Conservation (phyloP, 2,888 invertebrate species). For the Callinectes sapidus region DNA sequence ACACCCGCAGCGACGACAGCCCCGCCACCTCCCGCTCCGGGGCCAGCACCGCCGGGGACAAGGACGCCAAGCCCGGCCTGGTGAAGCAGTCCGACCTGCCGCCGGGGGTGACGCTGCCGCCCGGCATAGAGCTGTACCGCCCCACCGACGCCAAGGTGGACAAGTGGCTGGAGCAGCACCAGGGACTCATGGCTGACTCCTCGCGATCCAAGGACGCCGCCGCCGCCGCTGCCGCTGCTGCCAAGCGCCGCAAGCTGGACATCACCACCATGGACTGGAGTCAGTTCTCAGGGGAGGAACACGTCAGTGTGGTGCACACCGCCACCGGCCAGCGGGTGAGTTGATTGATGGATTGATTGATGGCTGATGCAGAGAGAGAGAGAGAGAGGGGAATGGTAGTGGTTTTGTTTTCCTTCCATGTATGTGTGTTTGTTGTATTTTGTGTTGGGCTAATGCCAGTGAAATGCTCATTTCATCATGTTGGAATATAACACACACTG, state of each 20-base stretch:
- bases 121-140: slow-evolving; percentile 72
- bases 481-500: not conserved
- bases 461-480: no score
- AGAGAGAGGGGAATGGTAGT: no score
- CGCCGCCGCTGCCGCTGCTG: not conserved
- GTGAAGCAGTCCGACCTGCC: slow-evolving; percentile 71
- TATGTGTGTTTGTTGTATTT: no score
- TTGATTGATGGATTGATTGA: not conserved
- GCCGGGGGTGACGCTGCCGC: slow-evolving; percentile 71
- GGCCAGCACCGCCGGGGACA: slow-evolving; percentile 35
- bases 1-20: slow-evolving; percentile 55
- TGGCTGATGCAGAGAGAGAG: not conserved
- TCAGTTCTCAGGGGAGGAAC: slow-evolving; percentile 69
- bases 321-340: slow-evolving; percentile 70
- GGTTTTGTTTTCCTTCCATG: no score
- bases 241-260: slow-evolving; percentile 69
- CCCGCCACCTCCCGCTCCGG: slow-evolving; percentile 13
- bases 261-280: slow-evolving; percentile 70
- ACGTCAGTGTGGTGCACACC: slow-evolving; percentile 63
- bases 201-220: slow-evolving; percentile 55
- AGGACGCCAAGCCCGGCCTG: slow-evolving; percentile 64
- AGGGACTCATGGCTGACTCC: slow-evolving; percentile 65
- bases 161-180: slow-evolving; percentile 72
- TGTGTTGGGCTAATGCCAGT: no score
- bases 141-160: slow-evolving; percentile 72